Base-by-base conservation (phyloP, 2,888 invertebrate genomes). In the Xestoiulus laeticollis region DNA sequence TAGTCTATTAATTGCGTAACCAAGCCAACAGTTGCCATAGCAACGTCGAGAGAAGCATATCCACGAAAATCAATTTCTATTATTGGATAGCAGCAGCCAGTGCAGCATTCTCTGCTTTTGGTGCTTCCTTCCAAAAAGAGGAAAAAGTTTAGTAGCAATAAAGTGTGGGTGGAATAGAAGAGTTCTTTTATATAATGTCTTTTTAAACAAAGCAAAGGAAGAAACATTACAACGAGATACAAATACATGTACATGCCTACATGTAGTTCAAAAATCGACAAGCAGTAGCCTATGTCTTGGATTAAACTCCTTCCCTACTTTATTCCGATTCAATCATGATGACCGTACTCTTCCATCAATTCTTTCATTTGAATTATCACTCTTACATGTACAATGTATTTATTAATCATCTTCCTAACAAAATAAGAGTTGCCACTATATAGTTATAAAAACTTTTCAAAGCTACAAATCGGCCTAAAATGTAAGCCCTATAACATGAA, bases 1-100 rank as follows among this genome's bases (percentile, higher is more conserved):
- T 30, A 86, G 53, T 86, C 53, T 53, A 86, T 43, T 86, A 48
- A 33, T 38, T 87, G 44, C 26, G 87, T 87, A 44, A 44, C 87
- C 83, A 87, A 68, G 87, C 43, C 83, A 87, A 83, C 87, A 38
- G 87, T 87, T 87, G 2, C 87, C 84, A 87, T 87, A 43, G 87
- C n/a, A 83, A 87, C 87, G 82, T 84, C n/a, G 87, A 68, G 84
- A 87, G 84, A 19, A 59, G 83, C 83, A 82, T 83, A 78, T 78
- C 78, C 78, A 78, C 78, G 30, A 78, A 87, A 78, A 87, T 87
- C 87, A 87, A 87, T 87, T 87, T 87, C 87, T 87, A 87, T 87
- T 87, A 87, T 87, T 87, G 87, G 87, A 87, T 30, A 53, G 85
- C 12, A 10, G 78, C 78, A 78, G 78, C 78, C 78, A 78, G 78